Conservation (phyloP, 2,797 vertebrate genomes). For the Esox lucius region DNA sequence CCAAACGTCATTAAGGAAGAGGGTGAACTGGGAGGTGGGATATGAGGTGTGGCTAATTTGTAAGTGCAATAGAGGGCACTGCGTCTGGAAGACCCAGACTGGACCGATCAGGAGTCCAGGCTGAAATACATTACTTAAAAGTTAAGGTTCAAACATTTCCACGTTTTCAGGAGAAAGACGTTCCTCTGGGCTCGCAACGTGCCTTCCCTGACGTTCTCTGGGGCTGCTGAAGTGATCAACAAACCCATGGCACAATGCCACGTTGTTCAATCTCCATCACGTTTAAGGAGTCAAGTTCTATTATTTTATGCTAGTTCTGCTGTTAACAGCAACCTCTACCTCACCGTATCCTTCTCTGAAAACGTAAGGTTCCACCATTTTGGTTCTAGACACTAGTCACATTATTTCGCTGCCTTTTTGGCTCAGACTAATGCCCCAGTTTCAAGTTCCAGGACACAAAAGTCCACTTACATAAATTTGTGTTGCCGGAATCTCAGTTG, state of each 20-base stretch:
- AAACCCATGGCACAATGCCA: neutral
- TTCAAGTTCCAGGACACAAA: neutral
- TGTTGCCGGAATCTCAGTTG: neutral
- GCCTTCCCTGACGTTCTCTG: neutral
- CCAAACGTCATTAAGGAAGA: constrained; percentile 36
- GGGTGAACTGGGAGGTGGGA: constrained; percentile 48
- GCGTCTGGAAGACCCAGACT: neutral
- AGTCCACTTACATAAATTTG: neutral
- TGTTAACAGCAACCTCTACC: neutral
- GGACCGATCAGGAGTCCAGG: neutral
- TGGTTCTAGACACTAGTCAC: neutral
- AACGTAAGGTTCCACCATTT: neutral
- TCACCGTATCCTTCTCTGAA: neutral
- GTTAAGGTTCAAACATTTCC: neutral
- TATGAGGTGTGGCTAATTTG: constrained; percentile 1
- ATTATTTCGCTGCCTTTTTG: neutral
- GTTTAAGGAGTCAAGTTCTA: neutral
- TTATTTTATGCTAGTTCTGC: neutral
- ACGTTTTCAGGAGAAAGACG: neutral
- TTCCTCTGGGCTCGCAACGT: neutral
- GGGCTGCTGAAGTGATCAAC: neutral
- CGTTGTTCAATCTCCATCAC: neutral
- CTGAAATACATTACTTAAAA: neutral
- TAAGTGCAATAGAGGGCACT: neutral
- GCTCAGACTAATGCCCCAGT: neutral